A percentile compares a stretch with the other conserved stretches of the same genome.
Conservation (phyloP, 2,113 vertebrate genomes). For the Pituophis catenifer region DNA sequence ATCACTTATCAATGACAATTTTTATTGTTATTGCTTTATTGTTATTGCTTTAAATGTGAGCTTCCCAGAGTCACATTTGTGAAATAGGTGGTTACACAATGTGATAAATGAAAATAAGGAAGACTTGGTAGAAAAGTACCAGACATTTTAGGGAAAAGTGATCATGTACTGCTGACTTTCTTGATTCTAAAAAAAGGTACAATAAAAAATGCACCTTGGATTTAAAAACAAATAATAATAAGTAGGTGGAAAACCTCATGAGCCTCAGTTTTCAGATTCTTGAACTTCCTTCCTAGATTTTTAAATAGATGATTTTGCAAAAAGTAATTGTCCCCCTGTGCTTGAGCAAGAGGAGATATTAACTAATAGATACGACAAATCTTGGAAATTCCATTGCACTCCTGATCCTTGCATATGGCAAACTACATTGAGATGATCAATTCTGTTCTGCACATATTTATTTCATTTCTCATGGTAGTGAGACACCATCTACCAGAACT, state of each 20-base stretch:
- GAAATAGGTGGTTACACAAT: background rate
- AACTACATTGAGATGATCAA: background rate
- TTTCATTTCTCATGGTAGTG: background rate
- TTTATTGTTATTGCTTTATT: background rate
- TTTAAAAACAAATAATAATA: background rate
- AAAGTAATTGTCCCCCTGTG: background rate
- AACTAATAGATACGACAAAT: background rate
- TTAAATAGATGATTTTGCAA: background rate
- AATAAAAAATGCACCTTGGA: background rate
- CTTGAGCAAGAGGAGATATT: background rate
- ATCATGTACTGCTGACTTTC: background rate
- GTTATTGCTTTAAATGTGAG: background rate
- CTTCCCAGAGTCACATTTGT: background rate
- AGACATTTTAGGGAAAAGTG: background rate
- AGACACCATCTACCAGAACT: background rate
- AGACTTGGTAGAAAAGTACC: background rate
- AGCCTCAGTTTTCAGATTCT: background rate
- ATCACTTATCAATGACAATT: background rate
- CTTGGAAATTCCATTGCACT: background rate
- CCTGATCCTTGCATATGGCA: background rate
- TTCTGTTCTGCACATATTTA: background rate
- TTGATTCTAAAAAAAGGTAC: background rate
- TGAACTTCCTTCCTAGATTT: background rate
- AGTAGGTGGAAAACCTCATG: background rate
- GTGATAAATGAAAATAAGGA: background rate